These are phyloP conservation scores for Drosophila pallidifrons DNA, from an alignment of 1,140 invertebrate species.

Conservation along the genomic window DNA sequence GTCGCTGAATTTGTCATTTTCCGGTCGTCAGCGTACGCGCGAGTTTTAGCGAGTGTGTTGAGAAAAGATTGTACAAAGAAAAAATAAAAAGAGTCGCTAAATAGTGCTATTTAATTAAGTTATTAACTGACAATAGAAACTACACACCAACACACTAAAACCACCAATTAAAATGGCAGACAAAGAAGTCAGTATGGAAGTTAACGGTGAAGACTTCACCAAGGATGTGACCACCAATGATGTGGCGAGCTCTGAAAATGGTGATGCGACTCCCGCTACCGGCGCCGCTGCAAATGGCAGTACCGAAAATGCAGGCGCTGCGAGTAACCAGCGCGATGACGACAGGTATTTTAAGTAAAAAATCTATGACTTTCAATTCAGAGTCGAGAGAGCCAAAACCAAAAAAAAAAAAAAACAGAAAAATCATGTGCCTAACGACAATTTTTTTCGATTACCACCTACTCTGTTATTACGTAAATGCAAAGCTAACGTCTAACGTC, in stretches of 20 bases:
- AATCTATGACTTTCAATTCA: constrained; percentile 34
- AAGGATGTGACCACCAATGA: constrained; percentile 87
- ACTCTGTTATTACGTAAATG: constrained; percentile 76
- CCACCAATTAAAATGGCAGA: constrained; percentile 72
- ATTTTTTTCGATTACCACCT: constrained; percentile 61
- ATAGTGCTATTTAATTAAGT: constrained; percentile 55
- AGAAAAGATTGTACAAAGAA: constrained; percentile 48
- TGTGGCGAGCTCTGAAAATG: constrained; percentile 87
- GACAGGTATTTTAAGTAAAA: constrained; percentile 87
- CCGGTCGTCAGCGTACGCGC: constrained; percentile 77
- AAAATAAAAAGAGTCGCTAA: constrained; percentile 31
- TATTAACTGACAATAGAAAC: constrained; percentile 56
- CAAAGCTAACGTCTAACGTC: constrained; percentile 68
- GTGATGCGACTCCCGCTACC: constrained; percentile 86
- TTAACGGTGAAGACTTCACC: constrained; percentile 88
- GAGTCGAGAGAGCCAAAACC: constrained; percentile 6
- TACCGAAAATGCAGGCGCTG: constrained; percentile 87
- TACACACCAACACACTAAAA: constrained; percentile 38
- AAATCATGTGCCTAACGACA: constrained; percentile 74
- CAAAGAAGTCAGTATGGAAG: constrained; percentile 71
- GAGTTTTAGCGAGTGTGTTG: constrained; percentile 74
- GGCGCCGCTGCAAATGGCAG: constrained; percentile 87
- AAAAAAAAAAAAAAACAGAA: constrained; percentile 30
- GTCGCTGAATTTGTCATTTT: constrained; percentile 74
- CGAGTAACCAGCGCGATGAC: constrained; percentile 89